Evolutionary conservation across 2,113 vertebrate genomes (phyloP), one percentile per base, ranked within the genome.

Genomic region (Microtus montanus): DNA sequence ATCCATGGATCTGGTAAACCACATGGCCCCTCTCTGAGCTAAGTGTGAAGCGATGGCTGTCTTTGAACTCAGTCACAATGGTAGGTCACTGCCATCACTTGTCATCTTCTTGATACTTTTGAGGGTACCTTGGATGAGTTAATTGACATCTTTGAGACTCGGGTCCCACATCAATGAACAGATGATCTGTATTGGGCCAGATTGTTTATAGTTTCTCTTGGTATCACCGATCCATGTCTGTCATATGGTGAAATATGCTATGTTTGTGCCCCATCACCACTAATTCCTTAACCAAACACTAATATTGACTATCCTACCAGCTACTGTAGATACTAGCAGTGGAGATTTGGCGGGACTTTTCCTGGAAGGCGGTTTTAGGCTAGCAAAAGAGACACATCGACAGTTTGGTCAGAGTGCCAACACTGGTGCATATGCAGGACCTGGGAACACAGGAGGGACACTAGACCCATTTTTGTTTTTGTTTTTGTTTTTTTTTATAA

Each of bases 161-260:
- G 54, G 26, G 33, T 90, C 95, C 61, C n/a, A 61, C 64, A n/a
- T 54, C 79, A 64, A 38, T 90, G 52, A 96, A 75, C 85, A 86
- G 47, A 91, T 92, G 91, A 73, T 74, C 41, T 80, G 33, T 74
- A 58, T 80, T 75, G 90, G 85, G 82, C 7, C 17, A 93, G 30
- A 52, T 68, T 54, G 74, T 95, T 92, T 88, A 38, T 64, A 64
- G 94, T 88, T 61, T 41, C 26, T 73, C 68, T n/a, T 74, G 52
- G 24, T 74, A 26, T 88, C n/a, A 58, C 68, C 74, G 68, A 58
- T 30, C 0, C 4, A 38, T 74, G 73, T 87, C 49, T 19, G 9
- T 49, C 47, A 30, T 35, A 30, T 58, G n/a, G 86, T 88, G 73
- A 38, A 28, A 12, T 35, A 26, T 73, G 41, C 68, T 28, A 38